Evolutionary conservation across 2,113 vertebrate genomes (phyloP), one percentile per base, ranked within the genome.

Genomic region (Orthonyx spaldingii): DNA sequence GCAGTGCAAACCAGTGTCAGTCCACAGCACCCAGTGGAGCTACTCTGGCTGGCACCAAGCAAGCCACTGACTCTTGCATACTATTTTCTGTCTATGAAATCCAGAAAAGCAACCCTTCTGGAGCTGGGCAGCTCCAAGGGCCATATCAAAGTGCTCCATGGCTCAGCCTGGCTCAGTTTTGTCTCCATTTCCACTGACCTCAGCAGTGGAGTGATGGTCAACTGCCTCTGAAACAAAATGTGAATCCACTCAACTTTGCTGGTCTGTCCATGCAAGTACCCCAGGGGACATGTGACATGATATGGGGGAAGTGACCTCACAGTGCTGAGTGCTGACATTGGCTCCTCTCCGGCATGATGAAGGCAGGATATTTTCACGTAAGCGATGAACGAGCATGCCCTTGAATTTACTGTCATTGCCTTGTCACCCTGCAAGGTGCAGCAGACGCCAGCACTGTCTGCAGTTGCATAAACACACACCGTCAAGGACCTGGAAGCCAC

Each of bases 31-130:
- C 50, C 83, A 70, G 13, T 21, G 59, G 7, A 88, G 44, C 27
- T 85, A 6, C 1, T 0, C 16, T 75, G 60, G 11, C 57, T 81
- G 49, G 18, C 0, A 2, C 11, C 0, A 0, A 66, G 24, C 0
- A 6, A 84, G 47, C 30, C 0, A 0, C 21, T 93, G 75, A 59
- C 35, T 46, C 61, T 55, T 47, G 20, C 22, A 19, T 49, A 8
- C 20, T 13, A 10, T 41, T 52, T 80, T 19, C 59, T 69, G 7
- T 27, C 26, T 3, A 0, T 56, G 47, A 92, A 77, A 83, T 44
- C 17, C 65, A 59, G 53, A 14, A 60, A 60, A 68, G 15, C 26
- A 41, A 5, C 15, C 56, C 14, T 50, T 68, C 35, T 5, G 16
- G 59, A 69, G 13, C 30, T 59, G 28, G 28, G 65, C 23, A 80